Percentiles rank a stretch among this genome's conserved stretches.
These are phyloP conservation scores for Pangasianodon hypophthalmus DNA, from an alignment of 2,113 vertebrate species.

Conservation along the genomic window DNA sequence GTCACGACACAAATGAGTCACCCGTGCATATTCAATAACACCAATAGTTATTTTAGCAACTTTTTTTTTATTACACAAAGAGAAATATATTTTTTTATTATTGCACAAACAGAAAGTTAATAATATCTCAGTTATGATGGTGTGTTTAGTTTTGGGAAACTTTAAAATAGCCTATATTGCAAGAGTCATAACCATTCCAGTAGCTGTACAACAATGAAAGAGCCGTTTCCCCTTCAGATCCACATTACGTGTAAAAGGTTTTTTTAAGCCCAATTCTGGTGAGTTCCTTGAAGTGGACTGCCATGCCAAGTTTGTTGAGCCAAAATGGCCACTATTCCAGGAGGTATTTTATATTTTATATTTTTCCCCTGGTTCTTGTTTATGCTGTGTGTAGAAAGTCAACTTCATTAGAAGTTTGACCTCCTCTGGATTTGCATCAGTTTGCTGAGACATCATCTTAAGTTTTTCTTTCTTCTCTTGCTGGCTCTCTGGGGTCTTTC, in stretches of 20 bases:
- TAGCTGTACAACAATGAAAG: not conserved
- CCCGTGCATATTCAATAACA: not conserved
- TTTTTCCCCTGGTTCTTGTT: slow-evolving; percentile 50
- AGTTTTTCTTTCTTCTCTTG: too few relatives aligned
- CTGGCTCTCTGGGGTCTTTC: not conserved
- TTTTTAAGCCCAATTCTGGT: slow-evolving; percentile 35
- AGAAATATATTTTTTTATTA: not conserved
- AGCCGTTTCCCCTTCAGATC: slow-evolving; percentile 38
- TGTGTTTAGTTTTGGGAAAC: not conserved
- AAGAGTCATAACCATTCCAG: not conserved
- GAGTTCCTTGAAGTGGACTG: slow-evolving; percentile 53
- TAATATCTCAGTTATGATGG: not conserved
- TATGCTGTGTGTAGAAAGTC: slow-evolving; percentile 49
- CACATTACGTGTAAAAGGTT: slow-evolving; percentile 11
- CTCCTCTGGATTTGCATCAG: too few relatives aligned
- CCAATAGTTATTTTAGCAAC: not conserved
- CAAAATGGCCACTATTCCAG: slow-evolving; percentile 47
- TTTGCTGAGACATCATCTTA: too few relatives aligned
- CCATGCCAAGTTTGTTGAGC: slow-evolving; percentile 48
- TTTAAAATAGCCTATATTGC: not conserved
- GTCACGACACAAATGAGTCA: not conserved
- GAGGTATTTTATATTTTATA: not conserved
- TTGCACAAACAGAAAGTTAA: not conserved
- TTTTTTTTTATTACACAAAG: not conserved
- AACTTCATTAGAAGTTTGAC: slow-evolving; percentile 54